Percentiles rank a stretch among this genome's conserved stretches.
Evolutionary conservation across 2,797 vertebrate species (phyloP).

Genomic region (Pangasius sanitwongsei): DNA sequence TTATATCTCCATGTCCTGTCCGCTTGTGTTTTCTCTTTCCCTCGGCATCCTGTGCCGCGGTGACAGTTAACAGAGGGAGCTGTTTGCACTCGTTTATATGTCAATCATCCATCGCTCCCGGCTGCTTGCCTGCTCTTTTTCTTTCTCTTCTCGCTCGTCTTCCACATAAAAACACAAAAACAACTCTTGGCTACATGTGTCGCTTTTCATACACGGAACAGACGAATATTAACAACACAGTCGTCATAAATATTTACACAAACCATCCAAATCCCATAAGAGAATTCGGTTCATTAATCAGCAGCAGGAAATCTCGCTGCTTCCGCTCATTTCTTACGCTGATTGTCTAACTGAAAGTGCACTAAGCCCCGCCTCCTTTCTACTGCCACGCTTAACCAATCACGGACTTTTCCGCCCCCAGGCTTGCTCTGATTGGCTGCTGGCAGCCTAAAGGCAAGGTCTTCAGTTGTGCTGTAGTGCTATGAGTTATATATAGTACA

Average conservation of each 20-base stretch:
- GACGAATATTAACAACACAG: neutral
- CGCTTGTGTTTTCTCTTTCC: conserved; percentile 61
- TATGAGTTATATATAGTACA: neutral
- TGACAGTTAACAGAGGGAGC: conserved; percentile 79
- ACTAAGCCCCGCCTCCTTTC: neutral
- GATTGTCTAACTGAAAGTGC: neutral
- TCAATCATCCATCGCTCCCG: conserved; percentile 70
- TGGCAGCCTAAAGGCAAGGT: neutral
- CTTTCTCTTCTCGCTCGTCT: conserved; percentile 35
- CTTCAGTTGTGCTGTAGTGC: neutral
- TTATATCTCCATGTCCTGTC: conserved; percentile 51
- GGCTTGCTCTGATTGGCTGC: neutral
- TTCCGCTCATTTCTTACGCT: neutral
- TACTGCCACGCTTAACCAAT: neutral
- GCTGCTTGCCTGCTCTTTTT: conserved; percentile 47
- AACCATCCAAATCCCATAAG: neutral
- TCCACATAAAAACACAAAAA: neutral
- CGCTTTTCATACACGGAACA: neutral
- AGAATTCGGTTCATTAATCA: no score
- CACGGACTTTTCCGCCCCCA: neutral
- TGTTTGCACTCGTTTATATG: conserved; percentile 78
- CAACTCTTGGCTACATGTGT: neutral
- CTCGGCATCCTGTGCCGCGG: conserved; percentile 59
- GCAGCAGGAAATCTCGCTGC: neutral
- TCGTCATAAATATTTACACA: neutral